phyloP scores from a whole-genome alignment of 2,113 vertebrate genomes.

The Semnornis frantzii region DNA sequence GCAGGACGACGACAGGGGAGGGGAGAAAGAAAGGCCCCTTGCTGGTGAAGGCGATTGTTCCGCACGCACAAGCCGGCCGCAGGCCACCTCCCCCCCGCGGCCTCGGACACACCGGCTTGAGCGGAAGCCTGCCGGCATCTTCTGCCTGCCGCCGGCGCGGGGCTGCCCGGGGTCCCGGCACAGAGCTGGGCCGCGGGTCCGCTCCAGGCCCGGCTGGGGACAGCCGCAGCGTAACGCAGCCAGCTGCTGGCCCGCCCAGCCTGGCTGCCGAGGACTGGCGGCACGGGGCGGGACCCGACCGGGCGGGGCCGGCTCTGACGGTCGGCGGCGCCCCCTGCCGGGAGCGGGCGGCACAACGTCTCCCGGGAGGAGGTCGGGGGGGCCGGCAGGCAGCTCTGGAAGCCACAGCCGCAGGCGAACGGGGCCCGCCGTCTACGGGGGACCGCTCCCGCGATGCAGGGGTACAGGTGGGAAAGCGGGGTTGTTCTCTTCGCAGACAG shows the following conservation, averaged over 20 bases:
- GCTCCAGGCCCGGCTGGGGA: not conserved
- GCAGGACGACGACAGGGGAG: too few species aligned
- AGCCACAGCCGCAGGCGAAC: not conserved
- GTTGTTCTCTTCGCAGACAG: accelerated
- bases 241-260: too few species aligned
- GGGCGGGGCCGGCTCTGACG: not conserved
- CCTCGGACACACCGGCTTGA: not conserved
- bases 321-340: not conserved
- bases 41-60: not conserved
- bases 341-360: not conserved
- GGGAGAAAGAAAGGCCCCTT: too few species aligned
- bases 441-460: too few species aligned
- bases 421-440: not conserved
- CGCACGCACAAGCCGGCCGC: not conserved
- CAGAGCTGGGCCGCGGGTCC: too few species aligned
- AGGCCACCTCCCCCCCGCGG: not conserved
- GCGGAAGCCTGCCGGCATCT: not conserved
- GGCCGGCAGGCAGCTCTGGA: not conserved
- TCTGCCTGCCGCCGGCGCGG: not conserved
- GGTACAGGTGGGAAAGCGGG: not conserved
- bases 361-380: not conserved
- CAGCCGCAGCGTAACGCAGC: too few species aligned
- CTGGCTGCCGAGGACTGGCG: not conserved
- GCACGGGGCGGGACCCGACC: not conserved
- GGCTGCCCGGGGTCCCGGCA: not conserved